Base-by-base conservation (phyloP, 2,113 vertebrate genomes). In the Callopanchax toddi region DNA sequence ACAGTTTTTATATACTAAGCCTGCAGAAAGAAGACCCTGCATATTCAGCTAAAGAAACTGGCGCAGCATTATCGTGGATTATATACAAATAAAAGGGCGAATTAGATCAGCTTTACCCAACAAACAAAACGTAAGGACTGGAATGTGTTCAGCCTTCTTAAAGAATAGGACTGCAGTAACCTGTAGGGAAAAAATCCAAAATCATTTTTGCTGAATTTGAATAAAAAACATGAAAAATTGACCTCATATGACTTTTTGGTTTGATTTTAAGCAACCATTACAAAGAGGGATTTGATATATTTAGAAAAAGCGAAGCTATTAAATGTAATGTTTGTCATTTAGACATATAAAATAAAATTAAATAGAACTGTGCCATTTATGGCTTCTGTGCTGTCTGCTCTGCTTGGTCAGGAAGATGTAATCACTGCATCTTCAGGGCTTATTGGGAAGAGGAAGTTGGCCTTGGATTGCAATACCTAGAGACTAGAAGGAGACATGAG, bases 1-100 rank as follows among this genome's bases (percentile, higher is more conserved):
- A 60, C 75, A 73, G 86, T 91, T 92, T 93, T 37, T 93, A 90
- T 91, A 91, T 89, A 84, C 89, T 77, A 58, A 78, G 90, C 87
- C 89, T 87, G 78, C 78, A 84, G 91, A 89, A 87, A 81, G 73
- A 86, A 80, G 68, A 85, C 77, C 83, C 79, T 71, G 79, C 81
- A 86, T 91, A 85, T 85, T 81, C 85, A 91, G 89, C 77, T 54
- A 60, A 63, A 86, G 89, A 86, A 93, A 89, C 70, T 72, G 62
- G 62, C 76, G 71, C 53, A 78, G 60, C 82, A 89, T 92, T 91
- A 90, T 81, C 71, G 61, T 84, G 87, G 88, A 90, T 90, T 88
- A 89, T 81, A 72, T 78, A 72, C 90, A 81, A 83, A 90, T 81
- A 85, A 74, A 74, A 88, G 79, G 67, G 67, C 66, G 78, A 90